Evolutionary conservation across 2,888 invertebrate genomes (phyloP), one percentile per base, ranked within the genome.

Genomic region (Cephus pulcher): DNA sequence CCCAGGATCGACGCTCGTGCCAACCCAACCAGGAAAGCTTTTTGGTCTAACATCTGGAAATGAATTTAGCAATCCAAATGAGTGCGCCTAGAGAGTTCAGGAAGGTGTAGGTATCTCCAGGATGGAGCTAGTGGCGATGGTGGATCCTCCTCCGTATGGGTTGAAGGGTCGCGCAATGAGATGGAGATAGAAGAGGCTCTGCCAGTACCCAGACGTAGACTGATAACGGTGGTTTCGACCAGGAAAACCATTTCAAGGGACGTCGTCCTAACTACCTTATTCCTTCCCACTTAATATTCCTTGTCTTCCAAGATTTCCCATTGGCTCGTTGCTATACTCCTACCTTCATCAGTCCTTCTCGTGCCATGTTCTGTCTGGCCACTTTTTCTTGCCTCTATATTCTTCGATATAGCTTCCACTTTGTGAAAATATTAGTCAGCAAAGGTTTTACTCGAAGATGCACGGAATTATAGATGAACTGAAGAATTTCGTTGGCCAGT

Each of bases 61-160:
- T 84, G 83, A 86, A 86, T 86, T 85, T 83, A 83, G 82, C 75
- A 78, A 76, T 76, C 73, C 76, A 76, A 78, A 78, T 76, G 74
- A 74, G 74, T 30, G 35, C 75, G n/a, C n/a, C 33, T 30, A 32
- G 30, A n/a, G 23, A n/a, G 15, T 56, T 73, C 71, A 68, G 68
- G 73, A 75, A 78, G 34, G 69, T 69, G 77, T 69, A 12, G 71
- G 12, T 33, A 33, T 30, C 34, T 68, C 69, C 35, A 35, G 34
- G 74, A 69, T 74, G 34, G 30, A 11, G 15, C 68, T 23, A 69
- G 56, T 33, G 56, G 40, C 34, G 56, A 33, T 6, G 76, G 32
- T 6, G 40, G 69, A 33, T 33, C 33, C 33, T 33, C 4, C 33
- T 4, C 33, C 4, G 32, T 33, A 30, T 34, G 33, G 73, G 56